Base-by-base conservation (phyloP, 2,113 vertebrate species). In the Picathartes gymnocephalus region DNA sequence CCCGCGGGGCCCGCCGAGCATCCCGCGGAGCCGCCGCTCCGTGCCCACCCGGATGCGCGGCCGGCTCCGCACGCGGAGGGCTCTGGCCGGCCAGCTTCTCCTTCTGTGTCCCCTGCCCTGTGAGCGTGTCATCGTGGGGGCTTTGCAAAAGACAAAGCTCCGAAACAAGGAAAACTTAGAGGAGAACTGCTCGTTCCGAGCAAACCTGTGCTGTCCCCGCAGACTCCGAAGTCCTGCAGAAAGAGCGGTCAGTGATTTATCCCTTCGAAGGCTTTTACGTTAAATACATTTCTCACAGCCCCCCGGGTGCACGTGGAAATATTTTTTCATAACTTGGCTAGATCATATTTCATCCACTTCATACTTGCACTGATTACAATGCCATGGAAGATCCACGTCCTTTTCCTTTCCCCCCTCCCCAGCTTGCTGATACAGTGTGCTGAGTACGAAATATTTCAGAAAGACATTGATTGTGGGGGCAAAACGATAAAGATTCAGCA, bases 231-330 rank as follows among this genome's bases (percentile, higher is more conserved):
- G 91, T 86, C 87, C 84, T 84, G 74, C 50, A 64, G 83, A 80
- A 92, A 81, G 64, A 88, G 68, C 27, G 91, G 92, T 81, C 94
- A 83, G 89, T 57, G 87, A 90, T 92, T 89, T 93, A 90, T 74
- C 73, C 92, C 78, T 45, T 53, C 14, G 17, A 92, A 73, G 42
- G 33, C 62, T 93, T 96, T 89, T 81, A 60, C 15, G 5, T 92
- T 86, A 92, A 96, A 92, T 53, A 83, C 78, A 80, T 85, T 83
- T 85, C 25, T 88, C 92, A 74, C 80, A 42, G 51, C 85, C 83
- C 76, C 83, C 19, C 53, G 96, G 85, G 81, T 90, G 81, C 73
- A 72, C 10, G 9, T 70, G 64, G 65, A 96, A 94, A 91, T 83
- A 66, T 92, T 91, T 94, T 93, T 93, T 88, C 78, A 51, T 66